Percentiles rank a stretch among this genome's conserved stretches.
Conservation (phyloP, 2,113 vertebrate genomes). For the Illadopsis cleaveri region DNA sequence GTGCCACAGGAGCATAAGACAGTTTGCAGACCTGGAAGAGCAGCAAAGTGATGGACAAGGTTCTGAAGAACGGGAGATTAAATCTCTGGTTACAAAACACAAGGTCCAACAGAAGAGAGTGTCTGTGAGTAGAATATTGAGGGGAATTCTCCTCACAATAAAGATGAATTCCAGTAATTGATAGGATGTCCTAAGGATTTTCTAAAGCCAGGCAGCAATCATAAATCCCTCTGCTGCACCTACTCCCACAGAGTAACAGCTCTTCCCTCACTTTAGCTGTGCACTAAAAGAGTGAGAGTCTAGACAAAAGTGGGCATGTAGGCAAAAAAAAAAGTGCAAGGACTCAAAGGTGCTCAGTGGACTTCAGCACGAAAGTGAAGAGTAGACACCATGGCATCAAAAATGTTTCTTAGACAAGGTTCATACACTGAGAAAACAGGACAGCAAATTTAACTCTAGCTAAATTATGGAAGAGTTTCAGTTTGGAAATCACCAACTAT, state of each 20-base stretch:
- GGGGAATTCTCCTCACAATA: background rate
- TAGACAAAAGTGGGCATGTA: background rate
- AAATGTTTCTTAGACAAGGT: background rate
- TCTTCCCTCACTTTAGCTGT: background rate
- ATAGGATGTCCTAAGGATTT: background rate
- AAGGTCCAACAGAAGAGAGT: background rate
- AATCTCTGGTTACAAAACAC: background rate
- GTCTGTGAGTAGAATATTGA: background rate
- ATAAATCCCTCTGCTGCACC: background rate
- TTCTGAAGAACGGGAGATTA: background rate
- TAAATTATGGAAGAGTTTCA: background rate
- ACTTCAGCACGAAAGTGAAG: background rate
- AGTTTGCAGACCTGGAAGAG: background rate
- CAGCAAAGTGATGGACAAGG: slow-evolving; percentile 30
- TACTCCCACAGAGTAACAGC: background rate
- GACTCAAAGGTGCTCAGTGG: background rate
- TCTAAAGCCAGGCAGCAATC: background rate
- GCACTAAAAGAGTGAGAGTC: background rate
- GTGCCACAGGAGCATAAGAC: background rate
- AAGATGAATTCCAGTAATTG: background rate
- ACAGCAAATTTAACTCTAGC: background rate
- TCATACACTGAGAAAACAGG: background rate
- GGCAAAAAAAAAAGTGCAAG: background rate
- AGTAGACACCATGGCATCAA: background rate
- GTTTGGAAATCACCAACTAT: background rate